Evolutionary conservation across 2,888 invertebrate species (phyloP).

Genomic region (Timema cristinae): DNA sequence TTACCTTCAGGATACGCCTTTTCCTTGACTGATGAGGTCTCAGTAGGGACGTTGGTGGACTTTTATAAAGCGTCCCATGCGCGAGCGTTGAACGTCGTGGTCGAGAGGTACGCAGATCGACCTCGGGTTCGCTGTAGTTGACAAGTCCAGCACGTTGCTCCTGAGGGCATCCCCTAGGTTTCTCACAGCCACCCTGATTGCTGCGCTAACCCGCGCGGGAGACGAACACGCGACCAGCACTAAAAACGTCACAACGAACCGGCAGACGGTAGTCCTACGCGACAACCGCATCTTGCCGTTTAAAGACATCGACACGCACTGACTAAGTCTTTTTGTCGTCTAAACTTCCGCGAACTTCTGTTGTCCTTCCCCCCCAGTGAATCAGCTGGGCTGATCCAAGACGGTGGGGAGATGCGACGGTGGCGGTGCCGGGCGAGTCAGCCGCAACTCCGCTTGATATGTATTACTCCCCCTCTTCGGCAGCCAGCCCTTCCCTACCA

Average conservation of each 20-base stretch:
- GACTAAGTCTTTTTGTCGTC: background rate
- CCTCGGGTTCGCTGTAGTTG: conserved; percentile 23
- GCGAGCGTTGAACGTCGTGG: conserved; percentile 61
- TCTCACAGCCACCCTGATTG: conserved; percentile 9
- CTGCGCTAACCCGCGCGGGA: background rate
- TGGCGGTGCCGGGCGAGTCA: no score
- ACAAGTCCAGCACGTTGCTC: conserved; percentile 21
- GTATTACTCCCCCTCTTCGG: no score
- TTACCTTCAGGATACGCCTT: conserved; percentile 65
- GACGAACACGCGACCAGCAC: background rate
- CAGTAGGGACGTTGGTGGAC: conserved; percentile 67
- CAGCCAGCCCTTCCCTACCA: no score
- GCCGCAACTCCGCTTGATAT: no score
- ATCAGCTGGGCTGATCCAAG: no score
- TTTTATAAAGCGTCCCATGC: conserved; percentile 79
- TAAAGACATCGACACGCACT: conserved; percentile 11
- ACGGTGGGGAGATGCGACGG: no score
- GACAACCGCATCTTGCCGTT: background rate
- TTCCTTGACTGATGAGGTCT: conserved; percentile 59
- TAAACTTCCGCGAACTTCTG: no score
- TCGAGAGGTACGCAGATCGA: conserved; percentile 21
- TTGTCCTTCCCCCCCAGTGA: no score
- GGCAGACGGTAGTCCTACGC: background rate
- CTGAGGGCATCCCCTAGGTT: conserved; percentile 7
- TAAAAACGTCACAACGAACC: background rate